Conservation (phyloP, 2,797 vertebrate genomes). For the Rhadinocentrus ornatus region DNA sequence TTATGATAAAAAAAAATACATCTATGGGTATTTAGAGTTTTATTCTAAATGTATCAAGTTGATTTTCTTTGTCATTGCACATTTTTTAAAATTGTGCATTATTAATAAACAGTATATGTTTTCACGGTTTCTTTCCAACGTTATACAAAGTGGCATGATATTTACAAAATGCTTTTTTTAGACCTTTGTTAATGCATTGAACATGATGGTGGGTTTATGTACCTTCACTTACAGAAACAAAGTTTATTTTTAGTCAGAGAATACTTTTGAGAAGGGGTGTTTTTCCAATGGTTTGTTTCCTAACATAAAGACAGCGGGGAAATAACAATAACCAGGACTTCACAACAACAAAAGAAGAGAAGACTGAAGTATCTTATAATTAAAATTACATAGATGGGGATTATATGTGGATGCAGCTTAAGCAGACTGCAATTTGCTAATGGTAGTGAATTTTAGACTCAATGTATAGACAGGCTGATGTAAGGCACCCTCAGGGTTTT, state of each 20-base stretch:
- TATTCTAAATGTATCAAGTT: not conserved
- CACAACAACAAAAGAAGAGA: conserved; percentile 49
- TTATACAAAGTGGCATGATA: not conserved
- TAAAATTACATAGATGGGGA: too few relatives aligned
- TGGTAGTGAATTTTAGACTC: too few relatives aligned
- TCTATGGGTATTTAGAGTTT: not conserved
- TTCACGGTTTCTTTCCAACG: not conserved
- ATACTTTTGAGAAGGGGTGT: conserved; percentile 56
- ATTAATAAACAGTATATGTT: not conserved
- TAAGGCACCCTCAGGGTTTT: too few relatives aligned
- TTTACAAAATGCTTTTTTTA: conserved; percentile 2
- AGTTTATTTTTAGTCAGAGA: conserved; percentile 55
- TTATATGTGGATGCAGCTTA: too few relatives aligned
- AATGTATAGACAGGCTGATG: too few relatives aligned
- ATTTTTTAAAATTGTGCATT: not conserved
- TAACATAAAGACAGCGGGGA: conserved; percentile 65
- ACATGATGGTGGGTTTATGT: conserved; percentile 46
- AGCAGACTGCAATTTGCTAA: too few relatives aligned
- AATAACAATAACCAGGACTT: conserved; percentile 70
- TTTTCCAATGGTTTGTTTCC: conserved; percentile 72
- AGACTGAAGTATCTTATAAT: not conserved
- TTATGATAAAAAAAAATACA: not conserved
- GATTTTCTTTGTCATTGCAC: not conserved
- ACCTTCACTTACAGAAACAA: conserved; percentile 42
- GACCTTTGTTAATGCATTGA: conserved; percentile 1